Base-by-base conservation (phyloP, 2,113 vertebrate species). In the Cheirogaleus medius region DNA sequence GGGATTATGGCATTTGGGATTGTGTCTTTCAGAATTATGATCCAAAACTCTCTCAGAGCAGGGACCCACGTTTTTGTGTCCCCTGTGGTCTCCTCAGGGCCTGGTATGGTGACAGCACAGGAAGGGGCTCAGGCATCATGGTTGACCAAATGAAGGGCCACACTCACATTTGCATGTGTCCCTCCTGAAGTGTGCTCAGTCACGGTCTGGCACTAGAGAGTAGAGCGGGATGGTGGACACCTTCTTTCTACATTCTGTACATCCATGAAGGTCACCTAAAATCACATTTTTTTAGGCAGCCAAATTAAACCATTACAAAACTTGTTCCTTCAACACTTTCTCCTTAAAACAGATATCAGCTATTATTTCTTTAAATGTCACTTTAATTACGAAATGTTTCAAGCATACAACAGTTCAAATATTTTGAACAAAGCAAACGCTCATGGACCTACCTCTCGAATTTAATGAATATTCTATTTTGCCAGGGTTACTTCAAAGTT, bases 361-460 rank as follows among this genome's bases (percentile, higher is more conserved):
- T 81, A 27, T 11, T 88, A 37, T 87, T 87, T 74, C 80, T 89
- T 68, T 58, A 90, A 87, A 64, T 84, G 49, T 90, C 71, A 47
- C 9, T 89, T 88, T 94, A 71, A 93, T 92, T 81, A 39, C 86
- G n/a, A 90, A 52, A 34, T 94, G 56, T 90, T 95, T 95, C 58
- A 91, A 85, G 56, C 8, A 47, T 25, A 54, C 12, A 82, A 34
- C 34, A 66, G 15, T 77, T 83, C 54, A 88, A 29, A 54, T 74
- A 83, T 74, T 78, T 90, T 73, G 56, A 78, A n/a, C 4, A 74
- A 37, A 44, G 12, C 8, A 91, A 78, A 82, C 82, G 21, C 32
- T 82, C 20, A 3, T 27, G n/a, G 47, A 42, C 39, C 23, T 54
- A 42, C 58, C 15, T 89, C 37, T 83, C 10, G 2, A 94, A 49